phyloP scores from a whole-genome alignment of 2,797 vertebrate species.

The Gobionotothen gibberifrons region DNA sequence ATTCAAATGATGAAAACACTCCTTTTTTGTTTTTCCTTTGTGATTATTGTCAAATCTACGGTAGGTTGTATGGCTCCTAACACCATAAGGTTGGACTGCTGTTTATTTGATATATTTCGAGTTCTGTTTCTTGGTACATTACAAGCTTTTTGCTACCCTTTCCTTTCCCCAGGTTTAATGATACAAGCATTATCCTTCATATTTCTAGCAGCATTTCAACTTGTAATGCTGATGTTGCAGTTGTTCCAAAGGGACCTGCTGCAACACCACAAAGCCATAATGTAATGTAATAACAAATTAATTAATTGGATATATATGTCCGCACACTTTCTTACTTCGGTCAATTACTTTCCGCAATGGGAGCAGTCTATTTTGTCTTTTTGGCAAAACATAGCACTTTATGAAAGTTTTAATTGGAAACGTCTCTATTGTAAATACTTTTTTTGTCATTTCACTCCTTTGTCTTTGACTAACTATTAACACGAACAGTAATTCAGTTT shows the following conservation, averaged over 20 bases:
- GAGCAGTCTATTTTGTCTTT: neutral
- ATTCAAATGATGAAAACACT: neutral
- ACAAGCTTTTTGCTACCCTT: neutral
- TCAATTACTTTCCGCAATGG: neutral
- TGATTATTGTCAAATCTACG: neutral
- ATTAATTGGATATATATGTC: neutral
- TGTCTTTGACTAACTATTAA: neutral
- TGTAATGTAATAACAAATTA: neutral
- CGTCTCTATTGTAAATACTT: no score
- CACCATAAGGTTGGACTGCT: neutral
- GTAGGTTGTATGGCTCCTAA: neutral
- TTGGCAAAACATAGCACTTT: no score
- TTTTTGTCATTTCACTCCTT: neutral
- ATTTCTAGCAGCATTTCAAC: neutral
- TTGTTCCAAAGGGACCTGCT: neutral
- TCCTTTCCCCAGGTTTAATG: neutral
- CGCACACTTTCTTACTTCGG: neutral
- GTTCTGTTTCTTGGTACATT: neutral
- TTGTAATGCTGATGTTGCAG: neutral
- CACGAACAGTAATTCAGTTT: neutral
- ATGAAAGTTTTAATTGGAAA: no score
- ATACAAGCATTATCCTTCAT: conserved; percentile 1
- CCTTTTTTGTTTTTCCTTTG: neutral
- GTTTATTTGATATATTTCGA: conserved; percentile 6
- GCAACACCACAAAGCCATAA: neutral